phyloP scores from a whole-genome alignment of 2,797 vertebrate genomes.

The Bovichtus variegatus region DNA sequence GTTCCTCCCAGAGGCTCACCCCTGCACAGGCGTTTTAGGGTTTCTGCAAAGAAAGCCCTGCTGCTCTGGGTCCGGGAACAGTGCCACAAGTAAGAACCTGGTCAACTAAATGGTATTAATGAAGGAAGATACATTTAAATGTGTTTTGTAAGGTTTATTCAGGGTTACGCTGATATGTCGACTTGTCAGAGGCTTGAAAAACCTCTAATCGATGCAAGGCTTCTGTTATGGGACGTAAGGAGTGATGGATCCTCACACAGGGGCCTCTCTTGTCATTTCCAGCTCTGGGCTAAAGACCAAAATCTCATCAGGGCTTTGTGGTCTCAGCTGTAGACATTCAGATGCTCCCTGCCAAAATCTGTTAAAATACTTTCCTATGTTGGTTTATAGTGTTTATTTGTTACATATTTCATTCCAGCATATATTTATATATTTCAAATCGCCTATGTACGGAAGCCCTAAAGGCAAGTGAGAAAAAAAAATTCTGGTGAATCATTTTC shows the following conservation, averaged over 20 bases:
- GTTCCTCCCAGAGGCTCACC: conserved; percentile 81
- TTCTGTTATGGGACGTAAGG: not conserved
- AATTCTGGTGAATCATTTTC: too few relatives aligned
- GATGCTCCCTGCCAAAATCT: not conserved
- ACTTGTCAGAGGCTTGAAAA: not conserved
- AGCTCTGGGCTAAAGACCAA: conserved; percentile 14
- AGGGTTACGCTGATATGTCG: not conserved
- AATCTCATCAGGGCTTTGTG: not conserved
- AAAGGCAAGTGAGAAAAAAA: too few relatives aligned
- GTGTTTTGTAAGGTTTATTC: rapidly evolving
- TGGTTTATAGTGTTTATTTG: not conserved
- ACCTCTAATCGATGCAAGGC: not conserved
- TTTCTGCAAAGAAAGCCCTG: conserved; percentile 94
- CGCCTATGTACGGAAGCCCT: too few relatives aligned
- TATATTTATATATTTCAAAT: not conserved
- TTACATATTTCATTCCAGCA: not conserved
- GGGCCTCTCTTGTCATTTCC: not conserved
- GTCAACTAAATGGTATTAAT: not conserved
- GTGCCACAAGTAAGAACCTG: conserved; percentile 85
- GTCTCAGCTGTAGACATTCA: not conserved
- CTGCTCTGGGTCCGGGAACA: conserved; percentile 94
- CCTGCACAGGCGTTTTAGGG: conserved; percentile 87
- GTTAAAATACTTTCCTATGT: not conserved
- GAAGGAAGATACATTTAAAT: not conserved
- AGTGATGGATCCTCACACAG: not conserved